Percentiles rank a stretch among this genome's conserved stretches.
These are phyloP conservation scores for Zaprionus africanus DNA, from an alignment of 1,140 invertebrate species.

Conservation along the genomic window DNA sequence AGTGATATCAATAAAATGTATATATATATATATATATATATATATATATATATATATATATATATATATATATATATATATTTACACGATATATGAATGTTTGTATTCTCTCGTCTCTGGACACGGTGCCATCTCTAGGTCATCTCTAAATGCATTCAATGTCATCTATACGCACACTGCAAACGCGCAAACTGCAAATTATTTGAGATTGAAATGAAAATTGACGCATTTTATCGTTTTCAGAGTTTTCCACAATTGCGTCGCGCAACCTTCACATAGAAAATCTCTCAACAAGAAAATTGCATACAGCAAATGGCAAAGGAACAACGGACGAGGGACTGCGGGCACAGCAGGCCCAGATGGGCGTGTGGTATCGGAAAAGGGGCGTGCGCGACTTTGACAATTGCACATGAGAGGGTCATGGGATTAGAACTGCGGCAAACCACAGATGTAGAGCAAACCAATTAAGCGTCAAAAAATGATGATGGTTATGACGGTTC, in stretches of 20 bases:
- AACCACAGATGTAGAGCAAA: conserved; percentile 40
- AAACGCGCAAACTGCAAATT: conserved; percentile 79
- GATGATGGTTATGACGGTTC: conserved; percentile 69
- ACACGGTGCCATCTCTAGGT: background rate
- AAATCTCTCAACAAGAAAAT: conserved; percentile 84
- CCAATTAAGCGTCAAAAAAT: conserved; percentile 53
- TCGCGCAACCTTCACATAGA: conserved; percentile 79
- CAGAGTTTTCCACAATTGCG: conserved; percentile 48
- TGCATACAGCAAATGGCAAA: conserved; percentile 46
- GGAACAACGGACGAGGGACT: background rate
- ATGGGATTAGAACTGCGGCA: conserved; percentile 58
- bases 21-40: no score
- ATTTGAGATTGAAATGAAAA: conserved; percentile 70
- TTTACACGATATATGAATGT: conserved; percentile 2
- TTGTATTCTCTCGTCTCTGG: no score
- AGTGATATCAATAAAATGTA: no score
- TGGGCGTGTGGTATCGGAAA: conserved; percentile 24
- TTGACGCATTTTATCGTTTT: conserved; percentile 40
- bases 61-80: no score
- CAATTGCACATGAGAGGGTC: conserved; percentile 51
- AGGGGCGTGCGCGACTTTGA: conserved; percentile 43
- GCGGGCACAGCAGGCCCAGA: conserved; percentile 23
- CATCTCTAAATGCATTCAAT: conserved; percentile 50
- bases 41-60: no score
- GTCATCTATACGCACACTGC: conserved; percentile 56